Evolutionary conservation across 2,888 invertebrate genomes (phyloP).

Genomic region (Tipula lateralis): DNA sequence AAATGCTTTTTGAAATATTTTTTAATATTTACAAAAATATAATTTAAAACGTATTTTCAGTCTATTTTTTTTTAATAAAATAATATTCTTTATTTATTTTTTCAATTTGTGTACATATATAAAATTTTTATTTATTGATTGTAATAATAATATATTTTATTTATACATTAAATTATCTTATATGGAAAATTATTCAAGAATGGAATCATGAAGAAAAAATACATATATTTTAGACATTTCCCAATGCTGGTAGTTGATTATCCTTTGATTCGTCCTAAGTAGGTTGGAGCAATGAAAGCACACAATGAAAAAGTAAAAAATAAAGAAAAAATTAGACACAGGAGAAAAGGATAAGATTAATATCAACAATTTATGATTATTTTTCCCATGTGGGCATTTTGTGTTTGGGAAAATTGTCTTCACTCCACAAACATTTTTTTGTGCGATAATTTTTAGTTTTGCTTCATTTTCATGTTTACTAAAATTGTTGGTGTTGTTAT

Average conservation of each 20-base stretch:
- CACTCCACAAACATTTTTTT: background rate
- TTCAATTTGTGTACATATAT: background rate
- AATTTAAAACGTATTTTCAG: background rate
- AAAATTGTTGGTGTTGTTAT: background rate
- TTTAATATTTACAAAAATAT: background rate
- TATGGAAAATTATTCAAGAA: background rate
- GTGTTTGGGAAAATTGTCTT: background rate
- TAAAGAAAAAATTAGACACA: background rate
- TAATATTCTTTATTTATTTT: background rate
- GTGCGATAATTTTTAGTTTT: background rate
- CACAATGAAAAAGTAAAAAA: too few species aligned
- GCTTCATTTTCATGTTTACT: background rate
- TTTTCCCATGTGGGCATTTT: slow-evolving; percentile 1
- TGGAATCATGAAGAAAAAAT: too few species aligned
- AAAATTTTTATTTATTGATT: background rate
- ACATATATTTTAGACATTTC: background rate
- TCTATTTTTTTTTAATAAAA: background rate
- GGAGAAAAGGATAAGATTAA: slow-evolving; percentile 19
- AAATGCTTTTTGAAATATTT: background rate
- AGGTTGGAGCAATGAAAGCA: background rate
- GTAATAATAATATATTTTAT: background rate
- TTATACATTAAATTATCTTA: background rate
- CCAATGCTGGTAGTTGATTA: background rate
- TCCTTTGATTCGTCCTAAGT: background rate
- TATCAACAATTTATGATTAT: slow-evolving; percentile 19